These are phyloP conservation scores for Cremastobaeus sp. DNA, from an alignment of 2,888 invertebrate genomes.

Conservation along the genomic window DNA sequence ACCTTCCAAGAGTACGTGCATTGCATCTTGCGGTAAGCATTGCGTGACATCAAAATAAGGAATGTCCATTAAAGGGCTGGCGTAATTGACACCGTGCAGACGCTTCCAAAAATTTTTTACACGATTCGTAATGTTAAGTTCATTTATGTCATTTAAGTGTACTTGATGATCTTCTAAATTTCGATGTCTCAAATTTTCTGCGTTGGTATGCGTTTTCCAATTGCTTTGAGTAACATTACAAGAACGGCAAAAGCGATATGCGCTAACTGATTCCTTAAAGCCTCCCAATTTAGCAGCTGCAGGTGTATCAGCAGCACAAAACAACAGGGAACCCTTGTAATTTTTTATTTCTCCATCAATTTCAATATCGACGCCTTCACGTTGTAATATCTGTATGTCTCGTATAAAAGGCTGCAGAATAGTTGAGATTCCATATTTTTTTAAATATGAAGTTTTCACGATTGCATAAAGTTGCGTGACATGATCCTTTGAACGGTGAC, in stretches of 20 bases:
- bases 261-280: conserved; percentile 44
- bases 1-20: too few relatives aligned
- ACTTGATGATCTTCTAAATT: conserved; percentile 1
- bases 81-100: conserved; percentile 1
- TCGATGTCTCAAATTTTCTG: not conserved
- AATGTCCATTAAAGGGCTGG: not conserved
- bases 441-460: conserved; percentile 5
- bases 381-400: conserved; percentile 44
- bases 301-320: conserved; percentile 56
- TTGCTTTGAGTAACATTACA: not conserved
- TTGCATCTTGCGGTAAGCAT: conserved; percentile 2
- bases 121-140: conserved; percentile 2
- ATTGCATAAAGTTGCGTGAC: conserved; percentile 43
- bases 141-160: conserved; percentile 2
- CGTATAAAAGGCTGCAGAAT: conserved; percentile 51
- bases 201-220: not conserved
- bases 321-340: conserved; percentile 17
- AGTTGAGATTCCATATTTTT: conserved; percentile 44
- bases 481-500: conserved; percentile 39
- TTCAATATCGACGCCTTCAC: conserved; percentile 29
- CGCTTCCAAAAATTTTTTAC: conserved; percentile 19
- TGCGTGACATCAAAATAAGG: not conserved
- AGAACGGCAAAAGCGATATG: conserved; percentile 3
- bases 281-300: conserved; percentile 58
- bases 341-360: conserved; percentile 27